A percentile compares a stretch with the other conserved stretches of the same genome.
phyloP scores from a whole-genome alignment of 2,888 invertebrate species.

The Glaucopsyche alexis region DNA sequence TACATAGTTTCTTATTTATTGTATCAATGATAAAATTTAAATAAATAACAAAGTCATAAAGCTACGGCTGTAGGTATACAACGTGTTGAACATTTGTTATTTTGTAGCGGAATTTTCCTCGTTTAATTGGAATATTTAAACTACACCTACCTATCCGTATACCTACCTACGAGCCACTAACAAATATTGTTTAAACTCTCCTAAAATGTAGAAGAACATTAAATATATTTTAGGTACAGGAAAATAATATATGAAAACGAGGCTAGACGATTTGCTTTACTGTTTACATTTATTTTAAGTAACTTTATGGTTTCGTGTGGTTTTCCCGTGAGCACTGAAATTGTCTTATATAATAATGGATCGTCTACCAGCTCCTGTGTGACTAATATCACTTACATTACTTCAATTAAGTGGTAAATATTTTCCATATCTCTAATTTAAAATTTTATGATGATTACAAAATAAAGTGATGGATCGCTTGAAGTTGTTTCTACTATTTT shows the following conservation, averaged over 20 bases:
- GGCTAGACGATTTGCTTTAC: not conserved
- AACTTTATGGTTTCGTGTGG: not conserved
- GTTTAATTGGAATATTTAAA: constrained; percentile 33
- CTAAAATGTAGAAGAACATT: not conserved
- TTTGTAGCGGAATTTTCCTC: constrained; percentile 37
- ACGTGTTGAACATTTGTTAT: not conserved
- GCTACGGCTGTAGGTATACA: constrained; percentile 9
- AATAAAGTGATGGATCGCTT: not conserved
- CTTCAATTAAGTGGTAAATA: too few relatives aligned
- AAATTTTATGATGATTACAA: too few relatives aligned
- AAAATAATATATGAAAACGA: not conserved
- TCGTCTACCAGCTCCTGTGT: too few relatives aligned
- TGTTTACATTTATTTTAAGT: not conserved
- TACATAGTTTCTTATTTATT: not conserved
- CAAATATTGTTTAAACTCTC: not conserved
- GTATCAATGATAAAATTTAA: not conserved
- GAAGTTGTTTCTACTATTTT: not conserved
- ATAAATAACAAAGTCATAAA: not conserved
- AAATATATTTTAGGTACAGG: not conserved
- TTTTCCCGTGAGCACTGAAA: not conserved
- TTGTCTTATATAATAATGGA: not conserved
- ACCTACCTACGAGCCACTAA: not conserved
- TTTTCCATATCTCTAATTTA: too few relatives aligned
- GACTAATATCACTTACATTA: too few relatives aligned
- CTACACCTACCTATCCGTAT: not conserved